Evolutionary conservation across 2,113 vertebrate species (phyloP), one percentile per base, ranked within the genome.

Genomic region (Craseonycteris thonglongyai): DNA sequence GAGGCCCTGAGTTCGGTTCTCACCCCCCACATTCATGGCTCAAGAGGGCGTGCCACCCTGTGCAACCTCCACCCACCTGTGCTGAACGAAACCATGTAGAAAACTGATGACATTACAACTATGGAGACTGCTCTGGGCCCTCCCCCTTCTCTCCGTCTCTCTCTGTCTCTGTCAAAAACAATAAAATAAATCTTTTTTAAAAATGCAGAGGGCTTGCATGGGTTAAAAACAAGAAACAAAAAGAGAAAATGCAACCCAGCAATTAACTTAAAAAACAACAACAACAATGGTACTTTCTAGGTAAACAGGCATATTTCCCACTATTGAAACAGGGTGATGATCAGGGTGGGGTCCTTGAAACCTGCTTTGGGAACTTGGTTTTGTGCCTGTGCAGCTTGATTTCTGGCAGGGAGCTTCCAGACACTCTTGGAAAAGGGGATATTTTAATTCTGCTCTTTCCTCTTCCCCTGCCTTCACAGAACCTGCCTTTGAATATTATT

Each of bases 151-250:
- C n/a, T n/a, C n/a, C n/a, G n/a, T n/a, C n/a, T n/a, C n/a, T n/a
- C n/a, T n/a, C n/a, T n/a, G n/a, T n/a, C n/a, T n/a, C n/a, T n/a
- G n/a, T n/a, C n/a, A n/a, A n/a, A n/a, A n/a, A n/a, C n/a, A n/a
- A n/a, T n/a, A n/a, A n/a, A n/a, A n/a, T n/a, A n/a, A n/a, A n/a
- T n/a, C n/a, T n/a, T n/a, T 81, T 59, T 49, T 96, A 91, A 93
- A 49, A 93, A 88, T 21, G 91, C 83, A 95, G 81, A 95, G 80
- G 78, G 72, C 90, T 97, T 81, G 30, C 30, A 33, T 0, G 79
- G 47, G 21, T 33, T 96, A 66, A 97, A 93, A 95, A 91, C 49
- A 94, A 89, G 75, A 97, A 96, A 96, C 47, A 96, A 93, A 83
- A 86, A 45, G 65, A 93, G 69, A 97, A 96, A 91, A 56, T 49